Percentiles rank a stretch among this genome's conserved stretches.
These are phyloP conservation scores for Garra rufa DNA, from an alignment of 2,113 vertebrate species.

Conservation along the genomic window DNA sequence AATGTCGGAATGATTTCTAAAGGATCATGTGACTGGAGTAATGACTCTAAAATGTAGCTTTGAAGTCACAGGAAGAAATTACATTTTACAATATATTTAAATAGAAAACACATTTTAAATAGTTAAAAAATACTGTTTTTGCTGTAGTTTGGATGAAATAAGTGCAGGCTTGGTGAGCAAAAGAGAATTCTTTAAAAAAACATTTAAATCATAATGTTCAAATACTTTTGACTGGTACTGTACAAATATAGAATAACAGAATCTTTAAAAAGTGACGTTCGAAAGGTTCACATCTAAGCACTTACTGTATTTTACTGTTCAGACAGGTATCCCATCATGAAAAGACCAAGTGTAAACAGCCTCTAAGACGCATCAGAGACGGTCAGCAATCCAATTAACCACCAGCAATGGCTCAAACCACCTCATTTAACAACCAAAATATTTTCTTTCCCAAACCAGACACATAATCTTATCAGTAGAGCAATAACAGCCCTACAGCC, in stretches of 20 bases:
- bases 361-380: background rate
- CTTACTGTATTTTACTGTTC: background rate
- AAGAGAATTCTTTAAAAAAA: too few species aligned
- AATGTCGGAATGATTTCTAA: too few species aligned
- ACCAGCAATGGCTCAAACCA: background rate
- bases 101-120: too few species aligned
- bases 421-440: background rate
- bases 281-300: background rate
- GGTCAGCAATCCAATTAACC: background rate
- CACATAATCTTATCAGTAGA: slow-evolving; percentile 2
- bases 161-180: too few species aligned
- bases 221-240: too few species aligned
- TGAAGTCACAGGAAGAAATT: too few species aligned
- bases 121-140: too few species aligned
- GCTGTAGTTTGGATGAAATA: too few species aligned
- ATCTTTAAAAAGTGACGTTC: background rate
- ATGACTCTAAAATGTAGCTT: too few species aligned
- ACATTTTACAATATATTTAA: too few species aligned
- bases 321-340: background rate
- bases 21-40: too few species aligned
- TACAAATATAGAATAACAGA: background rate
- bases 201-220: too few species aligned
- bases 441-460: slow-evolving; percentile 2
- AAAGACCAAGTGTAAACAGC: background rate
- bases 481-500: background rate